Conservation (phyloP, 1,140 invertebrate genomes). For the Lanistes nyassanus region DNA sequence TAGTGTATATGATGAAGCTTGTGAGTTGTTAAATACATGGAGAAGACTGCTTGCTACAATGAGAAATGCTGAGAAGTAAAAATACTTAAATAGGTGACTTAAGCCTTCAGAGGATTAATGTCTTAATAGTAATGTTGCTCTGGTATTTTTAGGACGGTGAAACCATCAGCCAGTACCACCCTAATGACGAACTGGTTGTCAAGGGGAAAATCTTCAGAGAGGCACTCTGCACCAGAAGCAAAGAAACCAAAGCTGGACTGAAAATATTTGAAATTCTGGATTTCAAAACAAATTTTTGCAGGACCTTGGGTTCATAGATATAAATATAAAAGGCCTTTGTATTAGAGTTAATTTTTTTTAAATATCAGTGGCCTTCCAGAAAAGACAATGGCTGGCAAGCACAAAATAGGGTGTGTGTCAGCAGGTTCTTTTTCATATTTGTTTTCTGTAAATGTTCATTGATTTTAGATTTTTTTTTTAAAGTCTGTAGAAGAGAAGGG, state of each 20-base stretch:
- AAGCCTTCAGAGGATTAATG: background rate
- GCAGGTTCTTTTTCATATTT: no score
- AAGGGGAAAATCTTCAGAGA: background rate
- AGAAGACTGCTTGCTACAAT: background rate
- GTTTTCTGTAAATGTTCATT: no score
- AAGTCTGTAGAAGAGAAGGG: no score
- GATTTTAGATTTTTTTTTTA: no score
- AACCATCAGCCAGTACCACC: constrained; percentile 37
- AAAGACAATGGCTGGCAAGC: no score
- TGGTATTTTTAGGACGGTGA: constrained; percentile 40
- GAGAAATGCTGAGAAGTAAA: background rate
- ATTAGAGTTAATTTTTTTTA: no score
- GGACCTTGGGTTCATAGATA: no score
- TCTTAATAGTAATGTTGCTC: background rate
- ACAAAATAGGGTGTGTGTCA: no score
- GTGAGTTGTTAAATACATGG: background rate
- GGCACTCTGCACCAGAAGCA: background rate
- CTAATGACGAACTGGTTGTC: constrained; percentile 45
- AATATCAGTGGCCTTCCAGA: no score
- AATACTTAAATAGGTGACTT: background rate
- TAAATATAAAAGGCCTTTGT: no score
- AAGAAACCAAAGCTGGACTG: constrained; percentile 18
- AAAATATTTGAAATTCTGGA: background rate
- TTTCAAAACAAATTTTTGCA: no score
- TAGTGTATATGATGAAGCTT: background rate